Conservation (phyloP, 1,140 invertebrate genomes). For the Cherax quadricarinatus region DNA sequence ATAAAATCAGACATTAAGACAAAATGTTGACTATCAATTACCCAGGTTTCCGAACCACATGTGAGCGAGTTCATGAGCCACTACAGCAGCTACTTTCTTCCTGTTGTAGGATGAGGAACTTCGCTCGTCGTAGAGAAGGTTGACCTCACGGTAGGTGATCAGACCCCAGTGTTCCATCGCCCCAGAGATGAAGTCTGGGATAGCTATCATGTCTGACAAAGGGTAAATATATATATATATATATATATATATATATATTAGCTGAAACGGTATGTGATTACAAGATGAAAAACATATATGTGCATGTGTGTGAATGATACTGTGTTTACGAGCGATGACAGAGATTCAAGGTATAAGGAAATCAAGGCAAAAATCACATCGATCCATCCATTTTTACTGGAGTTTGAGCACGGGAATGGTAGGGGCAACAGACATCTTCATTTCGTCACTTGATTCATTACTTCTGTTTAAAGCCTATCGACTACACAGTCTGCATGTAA, state of each 20-base stretch:
- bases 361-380: too few relatives aligned
- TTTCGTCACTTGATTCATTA: too few relatives aligned
- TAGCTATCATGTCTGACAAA: slow-evolving; percentile 90
- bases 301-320: not conserved
- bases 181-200: slow-evolving; percentile 95
- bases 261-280: not conserved
- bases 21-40: slow-evolving; percentile 77
- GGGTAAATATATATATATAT: not conserved
- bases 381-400: too few relatives aligned
- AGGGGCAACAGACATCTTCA: too few relatives aligned
- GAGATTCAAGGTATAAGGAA: too few relatives aligned
- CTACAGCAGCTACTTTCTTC: slow-evolving; percentile 86
- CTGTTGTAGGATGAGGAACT: slow-evolving; percentile 85
- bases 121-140: slow-evolving; percentile 85
- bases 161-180: slow-evolving; percentile 95
- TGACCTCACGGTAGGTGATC: slow-evolving; percentile 80
- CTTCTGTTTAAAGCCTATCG: too few relatives aligned
- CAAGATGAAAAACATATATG: not conserved
- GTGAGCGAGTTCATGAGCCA: slow-evolving; percentile 95
- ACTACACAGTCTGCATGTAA: too few relatives aligned
- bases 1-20: too few relatives aligned
- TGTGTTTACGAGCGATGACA: too few relatives aligned
- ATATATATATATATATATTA: not conserved
- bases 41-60: slow-evolving; percentile 89
- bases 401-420: too few relatives aligned